These are phyloP conservation scores for Arothron firmamentum DNA, from an alignment of 2,113 vertebrate genomes.

Conservation along the genomic window DNA sequence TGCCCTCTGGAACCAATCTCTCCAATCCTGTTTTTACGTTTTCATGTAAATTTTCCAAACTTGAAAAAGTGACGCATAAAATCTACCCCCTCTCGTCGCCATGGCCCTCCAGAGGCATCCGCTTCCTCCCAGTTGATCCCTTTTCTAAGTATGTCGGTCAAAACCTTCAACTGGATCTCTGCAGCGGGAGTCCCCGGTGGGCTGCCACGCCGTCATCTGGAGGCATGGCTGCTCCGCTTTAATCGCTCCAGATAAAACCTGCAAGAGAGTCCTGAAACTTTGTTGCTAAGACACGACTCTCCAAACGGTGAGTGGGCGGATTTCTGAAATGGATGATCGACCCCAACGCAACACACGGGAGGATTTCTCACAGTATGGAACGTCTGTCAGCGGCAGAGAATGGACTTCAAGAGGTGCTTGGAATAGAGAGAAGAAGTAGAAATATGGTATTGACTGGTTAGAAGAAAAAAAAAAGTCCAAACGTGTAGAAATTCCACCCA, in stretches of 20 bases:
- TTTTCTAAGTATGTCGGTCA: slow-evolving; percentile 64
- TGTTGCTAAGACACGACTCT: slow-evolving; percentile 21
- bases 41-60: not conserved
- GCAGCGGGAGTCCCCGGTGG: slow-evolving; percentile 34
- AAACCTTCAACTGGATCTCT: slow-evolving; percentile 47
- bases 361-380: slow-evolving; percentile 26
- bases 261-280: slow-evolving; percentile 34
- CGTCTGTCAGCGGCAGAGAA: slow-evolving; percentile 14
- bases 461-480: too few relatives aligned
- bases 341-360: not conserved
- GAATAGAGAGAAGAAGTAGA: too few relatives aligned
- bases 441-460: too few relatives aligned
- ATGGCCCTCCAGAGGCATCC: slow-evolving; percentile 18
- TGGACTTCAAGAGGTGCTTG: too few relatives aligned
- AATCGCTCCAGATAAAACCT: slow-evolving; percentile 43
- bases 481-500: too few relatives aligned
- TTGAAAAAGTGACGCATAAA: not conserved
- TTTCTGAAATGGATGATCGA: slow-evolving; percentile 8
- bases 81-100: slow-evolving; percentile 21
- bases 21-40: too few relatives aligned
- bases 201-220: slow-evolving; percentile 7
- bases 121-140: slow-evolving; percentile 34
- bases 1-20: too few relatives aligned
- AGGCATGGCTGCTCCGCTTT: slow-evolving; percentile 33
- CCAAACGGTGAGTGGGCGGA: not conserved